Conservation (phyloP, 2,797 vertebrate genomes). For the Clamator glandarius region DNA sequence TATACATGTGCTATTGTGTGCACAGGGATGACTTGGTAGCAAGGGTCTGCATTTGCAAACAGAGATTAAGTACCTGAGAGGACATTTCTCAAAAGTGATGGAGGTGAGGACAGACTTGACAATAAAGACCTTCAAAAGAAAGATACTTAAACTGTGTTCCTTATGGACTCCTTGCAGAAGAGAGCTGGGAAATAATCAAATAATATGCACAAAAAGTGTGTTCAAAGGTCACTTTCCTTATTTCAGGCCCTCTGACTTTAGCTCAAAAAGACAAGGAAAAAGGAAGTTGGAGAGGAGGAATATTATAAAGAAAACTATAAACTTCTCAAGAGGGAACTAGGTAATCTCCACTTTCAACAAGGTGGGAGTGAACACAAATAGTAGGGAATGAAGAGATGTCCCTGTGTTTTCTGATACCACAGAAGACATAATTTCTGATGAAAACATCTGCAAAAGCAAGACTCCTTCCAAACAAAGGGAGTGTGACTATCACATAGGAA, state of each 20-base stretch:
- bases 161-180: neutral
- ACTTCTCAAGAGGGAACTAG: fast-evolving
- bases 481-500: neutral
- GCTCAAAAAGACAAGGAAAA: neutral
- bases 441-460: neutral
- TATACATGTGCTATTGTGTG: neutral
- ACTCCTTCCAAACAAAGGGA: neutral
- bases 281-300: neutral
- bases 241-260: neutral
- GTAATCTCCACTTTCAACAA: neutral
- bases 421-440: neutral
- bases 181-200: neutral
- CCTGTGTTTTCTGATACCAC: neutral
- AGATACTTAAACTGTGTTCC: neutral
- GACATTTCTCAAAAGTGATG: neutral
- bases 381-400: neutral
- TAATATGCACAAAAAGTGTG: neutral
- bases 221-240: neutral
- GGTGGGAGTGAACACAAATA: neutral
- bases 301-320: neutral
- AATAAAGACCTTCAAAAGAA: neutral
- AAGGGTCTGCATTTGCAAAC: neutral
- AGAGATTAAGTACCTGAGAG: neutral
- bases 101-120: neutral
- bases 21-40: neutral